Base-by-base conservation (phyloP, 2,888 invertebrate species). In the Lasiommata megera region DNA sequence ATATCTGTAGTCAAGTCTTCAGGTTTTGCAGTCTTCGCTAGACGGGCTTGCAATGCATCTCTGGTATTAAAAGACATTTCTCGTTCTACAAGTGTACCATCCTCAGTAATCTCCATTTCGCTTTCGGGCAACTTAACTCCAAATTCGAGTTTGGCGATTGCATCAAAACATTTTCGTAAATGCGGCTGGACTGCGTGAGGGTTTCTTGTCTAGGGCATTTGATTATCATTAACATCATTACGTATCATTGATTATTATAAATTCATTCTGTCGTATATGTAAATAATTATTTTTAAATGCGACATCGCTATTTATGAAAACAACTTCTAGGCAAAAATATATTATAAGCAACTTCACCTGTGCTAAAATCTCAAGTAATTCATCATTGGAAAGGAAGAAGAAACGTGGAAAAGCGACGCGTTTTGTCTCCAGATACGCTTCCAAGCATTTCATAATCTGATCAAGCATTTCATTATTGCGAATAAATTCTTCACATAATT, bases 181-280 rank as follows among this genome's bases (percentile, higher is more conserved):
- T 97, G 97, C 8, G 96, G 96, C 76, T 98, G 97, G 0, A 98
- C 97, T 0, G 97, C 96, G 69, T 95, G 95, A 0, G 97, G 97
- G 78, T 97, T 96, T 67, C 95, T 92, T 0, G 97, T 97, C 93
- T 94, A 68, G 58, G 67, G 62, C 5, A 23, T 23, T 23, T 23
- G 5, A 23, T 23, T n/a, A n/a, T n/a, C n/a, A n/a, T n/a, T n/a
- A n/a, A n/a, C n/a, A n/a, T n/a, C n/a, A n/a, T n/a, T n/a, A n/a
- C n/a, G n/a, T n/a, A n/a, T n/a, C n/a, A n/a, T n/a, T n/a, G n/a
- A n/a, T n/a, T n/a, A n/a, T n/a, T n/a, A n/a, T n/a, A n/a, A n/a
- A n/a, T n/a, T n/a, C n/a, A n/a, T n/a, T n/a, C n/a, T n/a, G n/a
- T n/a, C n/a, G n/a, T n/a, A 2, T 23, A 23, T 23, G 23, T 23